These are phyloP conservation scores for Erannis defoliaria DNA, from an alignment of 2,888 invertebrate genomes.

Conservation along the genomic window DNA sequence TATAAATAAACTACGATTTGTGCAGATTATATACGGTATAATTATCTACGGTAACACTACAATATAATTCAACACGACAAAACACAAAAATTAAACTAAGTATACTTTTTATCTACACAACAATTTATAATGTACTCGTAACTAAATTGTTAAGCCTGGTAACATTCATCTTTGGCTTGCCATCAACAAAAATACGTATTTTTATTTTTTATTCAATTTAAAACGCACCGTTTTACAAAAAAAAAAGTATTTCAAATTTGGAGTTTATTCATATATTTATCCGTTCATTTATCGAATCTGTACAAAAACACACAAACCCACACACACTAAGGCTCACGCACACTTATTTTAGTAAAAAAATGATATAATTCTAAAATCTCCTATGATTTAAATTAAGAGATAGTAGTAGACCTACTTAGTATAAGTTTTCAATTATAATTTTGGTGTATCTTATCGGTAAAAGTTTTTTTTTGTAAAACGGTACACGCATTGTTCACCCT, in stretches of 20 bases:
- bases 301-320: no score
- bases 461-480: constrained; percentile 20
- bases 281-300: no score
- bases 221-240: constrained; percentile 28
- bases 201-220: constrained; percentile 20
- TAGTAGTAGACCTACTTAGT: no score
- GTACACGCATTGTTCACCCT: background rate
- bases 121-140: constrained; percentile 33
- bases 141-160: constrained; percentile 36
- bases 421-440: no score
- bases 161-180: constrained; percentile 46
- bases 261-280: no score
- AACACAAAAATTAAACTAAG: constrained; percentile 32
- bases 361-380: no score
- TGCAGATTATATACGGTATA: constrained; percentile 45
- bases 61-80: constrained; percentile 37
- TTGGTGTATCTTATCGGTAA: background rate
- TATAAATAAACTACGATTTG: constrained; percentile 40
- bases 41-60: constrained; percentile 39
- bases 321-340: no score
- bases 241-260: no score
- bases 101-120: constrained; percentile 40
- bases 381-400: no score
- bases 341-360: no score
- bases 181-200: constrained; percentile 33